These are phyloP conservation scores for Yponomeuta malinellus DNA, from an alignment of 2,888 invertebrate species.

Conservation along the genomic window DNA sequence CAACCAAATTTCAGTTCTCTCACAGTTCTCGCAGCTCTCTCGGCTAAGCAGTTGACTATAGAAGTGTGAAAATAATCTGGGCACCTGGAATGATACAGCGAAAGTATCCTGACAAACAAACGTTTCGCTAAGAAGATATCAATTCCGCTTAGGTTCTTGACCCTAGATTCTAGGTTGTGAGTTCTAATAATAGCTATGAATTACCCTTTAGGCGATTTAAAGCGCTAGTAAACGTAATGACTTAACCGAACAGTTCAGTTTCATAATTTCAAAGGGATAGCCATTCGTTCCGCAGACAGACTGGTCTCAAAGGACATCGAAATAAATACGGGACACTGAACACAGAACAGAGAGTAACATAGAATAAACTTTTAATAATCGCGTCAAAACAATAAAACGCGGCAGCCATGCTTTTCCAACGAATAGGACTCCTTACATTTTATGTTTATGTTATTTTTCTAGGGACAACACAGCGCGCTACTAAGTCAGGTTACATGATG, in stretches of 20 bases:
- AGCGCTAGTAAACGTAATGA: not conserved
- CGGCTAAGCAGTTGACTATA: no score
- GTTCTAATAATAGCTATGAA: no score
- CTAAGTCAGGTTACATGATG: not conserved
- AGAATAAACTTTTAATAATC: not conserved
- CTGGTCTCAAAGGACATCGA: not conserved
- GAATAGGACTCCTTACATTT: not conserved
- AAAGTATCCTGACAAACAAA: no score
- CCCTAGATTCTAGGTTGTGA: no score
- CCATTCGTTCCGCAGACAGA: not conserved
- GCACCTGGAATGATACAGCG: no score
- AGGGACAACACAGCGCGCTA: not conserved
- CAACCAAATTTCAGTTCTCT: no score
- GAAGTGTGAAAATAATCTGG: no score
- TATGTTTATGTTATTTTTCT: conserved; percentile 3
- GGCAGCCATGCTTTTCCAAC: not conserved
- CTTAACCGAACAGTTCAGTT: not conserved
- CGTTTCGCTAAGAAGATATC: no score
- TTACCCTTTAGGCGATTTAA: no score
- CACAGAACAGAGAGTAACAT: not conserved
- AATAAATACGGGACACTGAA: not conserved
- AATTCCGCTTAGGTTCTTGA: no score
- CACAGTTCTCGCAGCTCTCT: no score
- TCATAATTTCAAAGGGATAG: not conserved
- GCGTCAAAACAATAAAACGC: not conserved